Conservation (phyloP, 64 coral and sea anemone genomes). For the Orbicella faveolata region DNA sequence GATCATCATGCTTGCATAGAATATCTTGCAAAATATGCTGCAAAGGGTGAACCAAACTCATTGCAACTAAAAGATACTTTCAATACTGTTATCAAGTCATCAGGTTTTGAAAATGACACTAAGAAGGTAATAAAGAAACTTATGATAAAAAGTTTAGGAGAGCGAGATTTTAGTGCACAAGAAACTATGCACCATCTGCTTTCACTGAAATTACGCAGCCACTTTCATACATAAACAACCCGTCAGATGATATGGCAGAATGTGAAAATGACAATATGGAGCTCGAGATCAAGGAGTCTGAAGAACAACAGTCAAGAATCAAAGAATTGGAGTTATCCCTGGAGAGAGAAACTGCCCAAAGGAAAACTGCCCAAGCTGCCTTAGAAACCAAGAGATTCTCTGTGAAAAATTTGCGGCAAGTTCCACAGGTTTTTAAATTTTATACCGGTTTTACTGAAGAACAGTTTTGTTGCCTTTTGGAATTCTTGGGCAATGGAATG, state of each 20-base stretch:
- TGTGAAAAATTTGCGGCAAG: constrained; percentile 11
- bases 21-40: too few species aligned
- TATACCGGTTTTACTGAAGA: constrained; percentile 1
- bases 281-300: background rate
- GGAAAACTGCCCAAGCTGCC: constrained; percentile 14
- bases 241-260: background rate
- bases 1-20: too few species aligned
- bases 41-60: too few species aligned
- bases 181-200: constrained; percentile 41
- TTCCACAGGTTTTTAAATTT: constrained; percentile 17
- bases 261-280: constrained; percentile 5
- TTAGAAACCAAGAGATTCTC: constrained; percentile 28
- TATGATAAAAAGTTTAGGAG: constrained; percentile 50
- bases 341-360: constrained; percentile 9
- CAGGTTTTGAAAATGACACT: background rate
- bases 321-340: constrained; percentile 8
- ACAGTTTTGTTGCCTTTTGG: background rate
- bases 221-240: background rate
- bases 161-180: constrained; percentile 42
- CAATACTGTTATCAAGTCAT: constrained; percentile 3
- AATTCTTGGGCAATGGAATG: background rate
- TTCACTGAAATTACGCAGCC: constrained; percentile 12
- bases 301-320: background rate
- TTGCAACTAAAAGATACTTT: constrained; percentile 39
- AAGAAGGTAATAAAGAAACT: constrained; percentile 42